Conservation (phyloP, 1,140 invertebrate species). For the Philotrypesis tridentata region DNA sequence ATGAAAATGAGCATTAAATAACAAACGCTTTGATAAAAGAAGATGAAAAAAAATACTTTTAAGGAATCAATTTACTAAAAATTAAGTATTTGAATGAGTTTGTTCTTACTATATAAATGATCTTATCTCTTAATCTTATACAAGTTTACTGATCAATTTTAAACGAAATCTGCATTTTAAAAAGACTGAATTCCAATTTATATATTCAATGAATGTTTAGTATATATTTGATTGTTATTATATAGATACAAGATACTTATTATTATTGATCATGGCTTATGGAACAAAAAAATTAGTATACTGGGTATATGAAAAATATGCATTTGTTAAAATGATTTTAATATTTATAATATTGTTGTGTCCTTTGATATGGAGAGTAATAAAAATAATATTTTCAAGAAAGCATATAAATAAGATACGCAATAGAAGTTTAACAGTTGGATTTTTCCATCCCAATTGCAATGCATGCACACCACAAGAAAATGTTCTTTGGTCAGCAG, state of each 20-base stretch:
- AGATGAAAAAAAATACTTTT: too few species aligned
- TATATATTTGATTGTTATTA: too few species aligned
- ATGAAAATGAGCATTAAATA: too few species aligned
- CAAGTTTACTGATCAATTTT: too few species aligned
- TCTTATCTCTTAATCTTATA: too few species aligned
- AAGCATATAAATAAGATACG: constrained; percentile 13
- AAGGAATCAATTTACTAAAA: too few species aligned
- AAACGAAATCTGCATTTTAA: too few species aligned
- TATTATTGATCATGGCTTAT: constrained; percentile 6
- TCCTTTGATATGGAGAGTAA: not conserved
- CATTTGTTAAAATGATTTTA: constrained; percentile 32
- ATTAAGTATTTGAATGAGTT: too few species aligned
- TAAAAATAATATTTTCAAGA: constrained; percentile 25
- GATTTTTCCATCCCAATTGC: constrained; percentile 42
- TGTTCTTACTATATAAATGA: too few species aligned
- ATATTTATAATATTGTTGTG: constrained; percentile 31
- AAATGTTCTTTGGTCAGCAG: constrained; percentile 90
- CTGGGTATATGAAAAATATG: constrained; percentile 33
- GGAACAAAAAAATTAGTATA: not conserved
- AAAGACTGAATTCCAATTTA: not conserved
- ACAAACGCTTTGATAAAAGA: too few species aligned
- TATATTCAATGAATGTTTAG: too few species aligned
- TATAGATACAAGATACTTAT: not conserved
- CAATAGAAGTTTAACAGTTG: constrained; percentile 29
- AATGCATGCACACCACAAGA: constrained; percentile 31